Evolutionary conservation across 2,797 vertebrate genomes (phyloP), one percentile per base, ranked within the genome.

Genomic region (Spinus pinus): DNA sequence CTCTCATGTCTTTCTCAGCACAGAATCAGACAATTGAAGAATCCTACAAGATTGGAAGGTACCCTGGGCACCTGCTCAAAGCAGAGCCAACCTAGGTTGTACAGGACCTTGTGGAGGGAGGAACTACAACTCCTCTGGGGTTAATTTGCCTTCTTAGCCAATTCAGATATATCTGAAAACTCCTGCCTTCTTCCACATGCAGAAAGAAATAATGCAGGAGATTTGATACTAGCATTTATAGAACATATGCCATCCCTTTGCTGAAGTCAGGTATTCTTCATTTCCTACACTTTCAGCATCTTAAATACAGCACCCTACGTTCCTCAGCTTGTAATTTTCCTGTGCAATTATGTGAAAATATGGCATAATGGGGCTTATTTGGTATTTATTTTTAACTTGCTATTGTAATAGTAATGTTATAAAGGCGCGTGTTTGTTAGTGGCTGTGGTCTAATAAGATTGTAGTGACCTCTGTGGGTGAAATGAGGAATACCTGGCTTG

Each of bases 381-480:
- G 49, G 9, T 17, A 65, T 28, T 15, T 70, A 7, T 2, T 88
- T 92, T 86, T 56, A 75, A 47, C 33, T 66, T 64, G 12, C 7
- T 66, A 12, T 17, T 44, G 9, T n/a, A 66, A 39, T 23, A 75
- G 6, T 47, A 64, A 14, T 33, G 18, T 21, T 47, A 30, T 22
- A 56, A 78, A 81, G 7, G 8, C 2, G 3, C 39, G 7, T 14
- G 12, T 51, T 44, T 25, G 14, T 46, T 57, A 81, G 46, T 28
- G 5, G 21, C 23, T 2, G 0, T 22, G 39, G 30, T 86, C 66
- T 82, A 66, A 31, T 73, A 71, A 86, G 88, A 66, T 70, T 91
- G 22, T 19, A 85, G 86, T 86, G 90, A 72, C 90, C 89, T 95
- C 94, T 95, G 51, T 73, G 50, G 95, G 88, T 65, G 47, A 90